Percentiles rank a stretch among this genome's conserved stretches.
Evolutionary conservation across 1,140 invertebrate species (phyloP).

Genomic region (Whitmania pigra): DNA sequence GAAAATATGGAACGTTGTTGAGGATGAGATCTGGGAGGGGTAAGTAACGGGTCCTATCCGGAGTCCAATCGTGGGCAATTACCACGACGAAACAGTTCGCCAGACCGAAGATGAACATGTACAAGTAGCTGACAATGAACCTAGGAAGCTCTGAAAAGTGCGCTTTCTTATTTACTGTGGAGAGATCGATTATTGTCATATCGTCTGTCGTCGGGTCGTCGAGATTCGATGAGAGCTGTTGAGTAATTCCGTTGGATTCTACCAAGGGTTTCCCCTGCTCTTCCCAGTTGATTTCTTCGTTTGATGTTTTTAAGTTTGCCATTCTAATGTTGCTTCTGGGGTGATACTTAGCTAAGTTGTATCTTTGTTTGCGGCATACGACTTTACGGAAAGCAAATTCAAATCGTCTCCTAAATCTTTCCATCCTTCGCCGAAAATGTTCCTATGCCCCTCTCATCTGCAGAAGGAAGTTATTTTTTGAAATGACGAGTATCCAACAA

Average conservation of each 20-base stretch:
- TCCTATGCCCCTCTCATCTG: too few relatives aligned
- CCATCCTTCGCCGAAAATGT: too few relatives aligned
- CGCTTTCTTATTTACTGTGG: background rate
- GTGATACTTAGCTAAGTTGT: too few relatives aligned
- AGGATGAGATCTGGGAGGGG: slow-evolving; percentile 88
- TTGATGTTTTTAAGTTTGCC: too few relatives aligned
- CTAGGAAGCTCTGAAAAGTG: slow-evolving; percentile 58
- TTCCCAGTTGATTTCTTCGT: background rate
- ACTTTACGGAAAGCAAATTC: too few relatives aligned
- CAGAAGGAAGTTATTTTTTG: too few relatives aligned
- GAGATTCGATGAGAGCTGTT: background rate
- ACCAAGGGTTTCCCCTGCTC: background rate
- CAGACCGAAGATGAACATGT: slow-evolving; percentile 86
- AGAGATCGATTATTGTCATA: background rate
- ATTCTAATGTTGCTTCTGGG: too few relatives aligned
- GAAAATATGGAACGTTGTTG: slow-evolving; percentile 94
- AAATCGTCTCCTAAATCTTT: too few relatives aligned
- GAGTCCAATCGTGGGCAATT: slow-evolving; percentile 95
- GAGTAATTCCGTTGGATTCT: background rate
- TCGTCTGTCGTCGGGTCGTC: background rate
- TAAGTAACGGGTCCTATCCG: slow-evolving; percentile 98
- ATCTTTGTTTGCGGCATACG: too few relatives aligned
- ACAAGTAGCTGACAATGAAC: slow-evolving; percentile 67
- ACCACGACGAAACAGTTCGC: slow-evolving; percentile 98
- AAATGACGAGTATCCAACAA: too few relatives aligned